These are phyloP conservation scores for Hydractinia echinata DNA, from an alignment of 30 jellyfish, hydroid and myxozoan species.

Conservation along the genomic window DNA sequence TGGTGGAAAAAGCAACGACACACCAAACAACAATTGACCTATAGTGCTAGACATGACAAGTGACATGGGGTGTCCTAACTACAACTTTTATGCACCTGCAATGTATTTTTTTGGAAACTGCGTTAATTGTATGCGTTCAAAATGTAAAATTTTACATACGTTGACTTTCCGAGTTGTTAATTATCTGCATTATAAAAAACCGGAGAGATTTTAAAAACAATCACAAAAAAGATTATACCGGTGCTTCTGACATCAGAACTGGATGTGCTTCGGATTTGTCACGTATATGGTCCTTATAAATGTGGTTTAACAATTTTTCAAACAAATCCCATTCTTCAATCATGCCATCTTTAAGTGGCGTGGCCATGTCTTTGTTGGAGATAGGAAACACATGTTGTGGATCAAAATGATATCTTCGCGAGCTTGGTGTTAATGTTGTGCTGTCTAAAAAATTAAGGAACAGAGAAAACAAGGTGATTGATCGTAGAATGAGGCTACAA, in stretches of 20 bases:
- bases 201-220: background rate
- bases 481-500: background rate
- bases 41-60: no score
- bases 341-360: slow-evolving; percentile 86
- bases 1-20: no score
- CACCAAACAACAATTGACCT: no score
- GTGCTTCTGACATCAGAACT: slow-evolving; percentile 92
- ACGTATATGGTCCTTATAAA: slow-evolving; percentile 78
- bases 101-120: no score
- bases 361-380: slow-evolving; percentile 74
- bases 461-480: background rate
- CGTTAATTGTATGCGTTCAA: no score
- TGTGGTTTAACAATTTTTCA: slow-evolving; percentile 77
- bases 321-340: slow-evolving; percentile 93
- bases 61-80: no score
- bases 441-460: slow-evolving; percentile 1
- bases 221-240: slow-evolving; percentile 33
- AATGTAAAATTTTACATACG: no score
- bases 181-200: no score
- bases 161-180: no score
- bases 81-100: no score
- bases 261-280: slow-evolving; percentile 88
- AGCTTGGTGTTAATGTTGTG: slow-evolving; percentile 15
- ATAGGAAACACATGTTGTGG: slow-evolving; percentile 54
- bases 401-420: slow-evolving; percentile 36